phyloP scores from a whole-genome alignment of 2,888 invertebrate genomes.

The Eulithis prunata region DNA sequence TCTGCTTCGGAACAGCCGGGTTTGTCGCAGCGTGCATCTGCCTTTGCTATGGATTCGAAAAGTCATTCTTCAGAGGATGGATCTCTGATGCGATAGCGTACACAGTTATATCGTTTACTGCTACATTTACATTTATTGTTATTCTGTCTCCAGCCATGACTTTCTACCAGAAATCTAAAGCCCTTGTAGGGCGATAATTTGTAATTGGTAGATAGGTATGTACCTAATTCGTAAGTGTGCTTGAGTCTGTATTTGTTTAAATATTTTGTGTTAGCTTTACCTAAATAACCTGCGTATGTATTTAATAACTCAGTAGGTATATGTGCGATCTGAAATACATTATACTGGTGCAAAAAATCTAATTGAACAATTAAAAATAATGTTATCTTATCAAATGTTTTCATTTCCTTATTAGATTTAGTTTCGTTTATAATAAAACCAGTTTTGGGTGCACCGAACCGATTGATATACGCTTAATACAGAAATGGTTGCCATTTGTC shows the following conservation, averaged over 20 bases:
- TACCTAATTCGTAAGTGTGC: too few relatives aligned
- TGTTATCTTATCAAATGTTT: too few relatives aligned
- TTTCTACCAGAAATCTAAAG: slow-evolving; percentile 48
- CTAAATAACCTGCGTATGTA: background rate
- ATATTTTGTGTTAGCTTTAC: too few relatives aligned
- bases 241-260: too few relatives aligned
- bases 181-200: slow-evolving; percentile 21
- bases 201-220: background rate
- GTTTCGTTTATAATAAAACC: too few relatives aligned
- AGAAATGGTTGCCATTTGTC: too few relatives aligned
- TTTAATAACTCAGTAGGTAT: too few relatives aligned
- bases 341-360: background rate
- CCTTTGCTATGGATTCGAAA: slow-evolving; percentile 65
- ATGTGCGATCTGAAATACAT: background rate
- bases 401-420: too few relatives aligned
- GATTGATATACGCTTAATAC: too few relatives aligned
- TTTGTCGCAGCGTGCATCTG: slow-evolving; percentile 48
- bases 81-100: slow-evolving; percentile 45
- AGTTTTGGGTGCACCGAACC: too few relatives aligned
- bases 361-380: too few relatives aligned
- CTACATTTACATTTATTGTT: slow-evolving; percentile 49
- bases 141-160: slow-evolving; percentile 58
- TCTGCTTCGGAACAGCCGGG: slow-evolving; percentile 60
- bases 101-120: slow-evolving; percentile 55
- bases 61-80: slow-evolving; percentile 52